These are phyloP conservation scores for Volucella bombylans DNA, from an alignment of 2,888 invertebrate species.

Conservation along the genomic window DNA sequence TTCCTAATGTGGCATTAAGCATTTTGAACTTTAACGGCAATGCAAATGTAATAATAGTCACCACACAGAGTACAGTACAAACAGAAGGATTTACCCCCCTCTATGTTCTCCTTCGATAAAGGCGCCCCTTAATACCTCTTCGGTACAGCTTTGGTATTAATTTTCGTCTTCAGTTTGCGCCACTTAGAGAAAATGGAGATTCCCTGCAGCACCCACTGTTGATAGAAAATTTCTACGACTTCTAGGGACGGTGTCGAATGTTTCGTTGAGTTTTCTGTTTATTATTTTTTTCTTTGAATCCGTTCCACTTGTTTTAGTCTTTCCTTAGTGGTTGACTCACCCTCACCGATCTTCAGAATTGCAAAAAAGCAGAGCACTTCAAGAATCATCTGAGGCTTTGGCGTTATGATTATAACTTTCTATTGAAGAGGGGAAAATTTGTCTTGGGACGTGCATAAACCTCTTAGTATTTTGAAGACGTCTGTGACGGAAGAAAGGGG, in stretches of 20 bases:
- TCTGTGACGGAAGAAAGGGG: conserved; percentile 60
- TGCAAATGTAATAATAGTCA: conserved; percentile 58
- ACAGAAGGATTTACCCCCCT: conserved; percentile 45
- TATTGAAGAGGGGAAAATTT: not conserved
- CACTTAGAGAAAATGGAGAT: conserved; percentile 30
- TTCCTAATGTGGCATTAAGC: conserved; percentile 59
- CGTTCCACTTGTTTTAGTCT: conserved; percentile 32
- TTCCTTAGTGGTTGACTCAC: conserved; percentile 20
- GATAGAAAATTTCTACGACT: conserved; percentile 61
- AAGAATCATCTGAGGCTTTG: conserved; percentile 4
- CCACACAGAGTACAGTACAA: conserved; percentile 7
- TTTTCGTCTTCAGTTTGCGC: conserved; percentile 53
- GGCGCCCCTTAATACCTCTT: not conserved
- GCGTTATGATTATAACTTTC: conserved; percentile 51
- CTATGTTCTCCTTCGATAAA: not conserved
- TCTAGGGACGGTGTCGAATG: conserved; percentile 69
- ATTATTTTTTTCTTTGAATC: conserved; percentile 35
- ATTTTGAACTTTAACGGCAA: conserved; percentile 64
- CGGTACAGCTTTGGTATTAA: conserved; percentile 46
- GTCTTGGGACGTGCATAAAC: conserved; percentile 42
- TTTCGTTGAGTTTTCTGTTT: conserved; percentile 35
- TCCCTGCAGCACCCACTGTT: conserved; percentile 16
- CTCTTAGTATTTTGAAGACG: conserved; percentile 41
- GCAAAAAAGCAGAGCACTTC: conserved; percentile 37
- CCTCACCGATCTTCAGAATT: conserved; percentile 39